A percentile compares a stretch with the other conserved stretches of the same genome.
phyloP scores from a whole-genome alignment of 2,888 invertebrate genomes.

The Tachina grossa region DNA sequence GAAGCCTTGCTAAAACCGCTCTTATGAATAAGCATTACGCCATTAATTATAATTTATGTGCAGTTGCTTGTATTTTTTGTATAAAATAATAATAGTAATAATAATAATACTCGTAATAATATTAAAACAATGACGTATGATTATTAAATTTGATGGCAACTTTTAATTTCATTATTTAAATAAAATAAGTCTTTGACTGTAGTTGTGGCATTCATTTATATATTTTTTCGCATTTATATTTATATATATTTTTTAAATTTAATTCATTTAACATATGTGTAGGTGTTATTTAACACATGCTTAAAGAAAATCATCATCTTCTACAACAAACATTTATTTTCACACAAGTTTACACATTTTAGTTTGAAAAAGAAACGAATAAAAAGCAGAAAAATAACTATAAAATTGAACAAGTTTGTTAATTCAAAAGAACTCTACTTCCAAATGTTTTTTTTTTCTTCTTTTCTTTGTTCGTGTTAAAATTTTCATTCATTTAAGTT shows the following conservation, averaged over 20 bases:
- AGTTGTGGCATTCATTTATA: neutral
- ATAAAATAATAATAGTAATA: neutral
- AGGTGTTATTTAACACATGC: slow-evolving; percentile 55
- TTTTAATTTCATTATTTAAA: neutral
- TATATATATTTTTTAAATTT: slow-evolving; percentile 35
- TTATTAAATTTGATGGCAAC: slow-evolving; percentile 25
- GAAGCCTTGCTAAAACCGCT: neutral
- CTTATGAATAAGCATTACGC: neutral
- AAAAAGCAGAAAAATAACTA: neutral
- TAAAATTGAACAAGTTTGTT: slow-evolving; percentile 22
- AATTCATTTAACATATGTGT: slow-evolving; percentile 44
- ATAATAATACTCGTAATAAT: slow-evolving; percentile 10
- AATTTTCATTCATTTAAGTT: slow-evolving; percentile 53
- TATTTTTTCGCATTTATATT: slow-evolving; percentile 16
- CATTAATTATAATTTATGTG: no score
- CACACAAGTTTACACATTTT: slow-evolving; percentile 31
- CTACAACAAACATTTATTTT: slow-evolving; percentile 21
- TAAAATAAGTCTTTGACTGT: neutral
- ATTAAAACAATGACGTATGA: slow-evolving; percentile 46
- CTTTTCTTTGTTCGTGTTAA: neutral
- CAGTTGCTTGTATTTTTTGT: no score
- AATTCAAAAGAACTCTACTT: slow-evolving; percentile 21
- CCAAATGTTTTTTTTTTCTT: neutral
- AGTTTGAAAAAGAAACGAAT: slow-evolving; percentile 7
- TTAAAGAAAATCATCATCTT: slow-evolving; percentile 48